These are phyloP conservation scores for Sinonovacula constricta DNA, from an alignment of 1,140 invertebrate genomes.

Conservation along the genomic window DNA sequence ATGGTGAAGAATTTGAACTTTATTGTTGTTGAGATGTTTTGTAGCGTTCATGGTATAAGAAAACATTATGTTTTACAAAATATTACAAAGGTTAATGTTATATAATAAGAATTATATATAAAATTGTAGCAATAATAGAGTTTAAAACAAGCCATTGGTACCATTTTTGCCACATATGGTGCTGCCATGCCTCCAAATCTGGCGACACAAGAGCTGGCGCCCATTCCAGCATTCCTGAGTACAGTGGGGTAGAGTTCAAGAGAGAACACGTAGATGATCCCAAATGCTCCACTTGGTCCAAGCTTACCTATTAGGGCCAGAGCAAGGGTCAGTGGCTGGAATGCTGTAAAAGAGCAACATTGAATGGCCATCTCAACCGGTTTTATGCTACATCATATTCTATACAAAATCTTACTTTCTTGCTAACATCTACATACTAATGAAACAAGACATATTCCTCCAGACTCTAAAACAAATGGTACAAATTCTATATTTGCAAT, in stretches of 20 bases:
- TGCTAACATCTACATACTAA: not conserved
- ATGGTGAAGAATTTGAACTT: no score
- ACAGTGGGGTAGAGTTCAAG: conserved; percentile 92
- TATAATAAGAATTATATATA: no score
- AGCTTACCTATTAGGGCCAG: conserved; percentile 88
- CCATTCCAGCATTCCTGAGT: conserved; percentile 89
- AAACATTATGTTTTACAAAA: no score
- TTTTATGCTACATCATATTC: no score
- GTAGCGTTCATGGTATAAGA: no score
- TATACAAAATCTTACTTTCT: not conserved
- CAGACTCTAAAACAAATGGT: not conserved
- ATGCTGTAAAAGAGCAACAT: conserved; percentile 34
- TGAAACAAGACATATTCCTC: not conserved
- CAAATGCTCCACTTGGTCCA: conserved; percentile 74
- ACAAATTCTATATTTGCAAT: no score
- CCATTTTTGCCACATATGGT: conserved; percentile 78
- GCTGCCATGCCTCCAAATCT: conserved; percentile 88
- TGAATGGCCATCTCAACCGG: no score
- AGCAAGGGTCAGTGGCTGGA: conserved; percentile 37
- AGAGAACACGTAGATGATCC: conserved; percentile 88
- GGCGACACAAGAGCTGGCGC: conserved; percentile 87
- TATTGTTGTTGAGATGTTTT: no score
- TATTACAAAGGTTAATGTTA: no score
- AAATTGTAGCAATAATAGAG: no score
- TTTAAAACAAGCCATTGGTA: no score